phyloP scores from a whole-genome alignment of 2,113 vertebrate species.

The Carlito syrichta region DNA sequence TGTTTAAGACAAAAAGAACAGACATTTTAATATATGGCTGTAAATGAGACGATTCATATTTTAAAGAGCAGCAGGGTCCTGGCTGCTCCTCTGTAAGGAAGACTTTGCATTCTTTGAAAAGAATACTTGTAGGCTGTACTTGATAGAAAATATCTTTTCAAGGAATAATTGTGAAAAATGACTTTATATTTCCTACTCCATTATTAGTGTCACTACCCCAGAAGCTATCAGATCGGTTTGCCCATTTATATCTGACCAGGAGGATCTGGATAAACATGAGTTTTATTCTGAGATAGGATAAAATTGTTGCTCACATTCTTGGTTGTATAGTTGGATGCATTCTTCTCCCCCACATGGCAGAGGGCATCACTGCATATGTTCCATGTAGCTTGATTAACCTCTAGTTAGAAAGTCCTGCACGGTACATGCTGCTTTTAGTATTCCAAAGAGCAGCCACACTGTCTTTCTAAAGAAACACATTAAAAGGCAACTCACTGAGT shows the following conservation, averaged over 20 bases:
- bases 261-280: background rate
- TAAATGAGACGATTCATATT: background rate
- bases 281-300: background rate
- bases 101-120: background rate
- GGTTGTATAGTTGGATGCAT: background rate
- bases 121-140: background rate
- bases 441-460: conserved; percentile 56
- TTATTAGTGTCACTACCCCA: conserved; percentile 9
- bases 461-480: conserved; percentile 75
- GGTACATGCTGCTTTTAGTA: conserved; percentile 55
- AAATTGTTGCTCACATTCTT: background rate
- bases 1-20: background rate
- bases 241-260: background rate
- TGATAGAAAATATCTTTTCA: background rate
- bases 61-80: background rate
- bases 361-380: background rate
- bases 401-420: conserved; percentile 62
- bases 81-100: background rate
- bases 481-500: conserved; percentile 76
- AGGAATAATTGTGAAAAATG: background rate
- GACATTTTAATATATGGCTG: background rate
- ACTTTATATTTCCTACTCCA: conserved; percentile 10
- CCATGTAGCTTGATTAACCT: conserved; percentile 70
- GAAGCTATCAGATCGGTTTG: conserved; percentile 17
- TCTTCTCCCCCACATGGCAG: background rate